These are phyloP conservation scores for Tetrao urogallus DNA, from an alignment of 2,113 vertebrate genomes.

Conservation along the genomic window DNA sequence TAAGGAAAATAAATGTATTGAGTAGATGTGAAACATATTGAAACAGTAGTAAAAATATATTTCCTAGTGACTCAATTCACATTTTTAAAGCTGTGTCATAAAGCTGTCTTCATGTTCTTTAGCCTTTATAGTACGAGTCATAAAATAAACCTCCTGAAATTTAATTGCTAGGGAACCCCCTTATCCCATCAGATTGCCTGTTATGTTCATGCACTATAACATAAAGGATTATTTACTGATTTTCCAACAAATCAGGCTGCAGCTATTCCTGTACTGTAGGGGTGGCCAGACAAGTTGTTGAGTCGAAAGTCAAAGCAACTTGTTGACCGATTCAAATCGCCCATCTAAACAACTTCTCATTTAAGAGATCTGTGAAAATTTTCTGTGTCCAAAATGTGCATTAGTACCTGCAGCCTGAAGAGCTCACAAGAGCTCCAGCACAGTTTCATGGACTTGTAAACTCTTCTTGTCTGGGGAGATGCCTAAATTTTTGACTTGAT, in stretches of 20 bases:
- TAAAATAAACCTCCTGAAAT: slow-evolving; percentile 26
- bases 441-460: neutral
- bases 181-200: neutral
- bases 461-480: neutral
- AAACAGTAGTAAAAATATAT: slow-evolving; percentile 56
- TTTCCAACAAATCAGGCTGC: neutral
- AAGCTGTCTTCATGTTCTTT: slow-evolving; percentile 46
- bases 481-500: neutral
- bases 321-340: neutral
- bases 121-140: neutral
- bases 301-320: neutral
- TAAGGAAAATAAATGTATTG: slow-evolving; percentile 17
- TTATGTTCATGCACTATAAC: neutral
- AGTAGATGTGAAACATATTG: slow-evolving; percentile 46
- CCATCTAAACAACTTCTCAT: neutral
- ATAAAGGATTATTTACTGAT: neutral
- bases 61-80: slow-evolving; percentile 26
- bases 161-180: neutral
- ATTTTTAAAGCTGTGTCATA: slow-evolving; percentile 23
- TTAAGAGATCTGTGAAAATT: neutral
- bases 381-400: neutral
- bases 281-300: neutral
- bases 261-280: neutral
- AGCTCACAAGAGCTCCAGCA: neutral
- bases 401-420: neutral